A percentile compares a stretch with the other conserved stretches of the same genome.
Conservation (phyloP, 2,113 vertebrate species). For the Scytalopus superciliaris region DNA sequence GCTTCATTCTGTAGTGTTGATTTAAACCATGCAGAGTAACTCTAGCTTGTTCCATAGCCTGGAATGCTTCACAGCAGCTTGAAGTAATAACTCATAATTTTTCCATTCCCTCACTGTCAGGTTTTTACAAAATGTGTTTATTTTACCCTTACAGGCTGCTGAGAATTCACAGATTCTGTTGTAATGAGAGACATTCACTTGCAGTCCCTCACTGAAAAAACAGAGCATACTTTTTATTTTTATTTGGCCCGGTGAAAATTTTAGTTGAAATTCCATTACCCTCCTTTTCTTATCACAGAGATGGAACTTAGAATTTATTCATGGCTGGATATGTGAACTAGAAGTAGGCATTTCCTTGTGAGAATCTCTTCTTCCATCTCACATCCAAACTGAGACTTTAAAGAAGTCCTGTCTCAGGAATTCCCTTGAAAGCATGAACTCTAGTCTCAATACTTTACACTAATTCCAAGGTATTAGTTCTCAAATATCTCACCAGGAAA, state of each 20-base stretch:
- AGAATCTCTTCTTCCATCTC: background rate
- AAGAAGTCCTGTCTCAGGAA: background rate
- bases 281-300: background rate
- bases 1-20: background rate
- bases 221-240: background rate
- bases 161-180: background rate
- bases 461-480: background rate
- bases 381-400: background rate
- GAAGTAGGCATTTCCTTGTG: background rate
- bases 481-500: background rate
- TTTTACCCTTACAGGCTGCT: conserved; percentile 20
- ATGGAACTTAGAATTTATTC: background rate
- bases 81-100: conserved; percentile 34
- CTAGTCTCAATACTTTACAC: background rate
- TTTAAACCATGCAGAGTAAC: background rate
- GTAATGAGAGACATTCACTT: background rate
- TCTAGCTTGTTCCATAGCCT: background rate
- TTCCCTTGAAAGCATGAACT: background rate
- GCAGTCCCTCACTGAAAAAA: background rate
- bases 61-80: conserved; percentile 30
- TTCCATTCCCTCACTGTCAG: conserved; percentile 33
- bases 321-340: background rate
- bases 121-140: conserved; percentile 18
- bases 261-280: background rate
- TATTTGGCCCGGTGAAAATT: background rate